phyloP scores from a whole-genome alignment of 1,140 invertebrate genomes.

The Homarus americanus region DNA sequence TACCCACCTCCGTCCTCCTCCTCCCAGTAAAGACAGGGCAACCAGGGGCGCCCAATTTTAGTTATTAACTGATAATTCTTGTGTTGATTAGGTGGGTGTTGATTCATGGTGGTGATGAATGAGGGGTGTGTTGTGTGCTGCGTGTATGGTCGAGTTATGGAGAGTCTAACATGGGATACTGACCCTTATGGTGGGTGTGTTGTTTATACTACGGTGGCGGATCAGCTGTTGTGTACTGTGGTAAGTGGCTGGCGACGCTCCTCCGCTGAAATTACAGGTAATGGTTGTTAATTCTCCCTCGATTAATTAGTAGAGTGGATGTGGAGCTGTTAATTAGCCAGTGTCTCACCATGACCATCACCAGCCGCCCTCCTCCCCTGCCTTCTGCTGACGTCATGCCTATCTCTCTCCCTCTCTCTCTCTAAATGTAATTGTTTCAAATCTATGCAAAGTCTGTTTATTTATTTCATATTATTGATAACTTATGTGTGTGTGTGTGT shows the following conservation, averaged over 20 bases:
- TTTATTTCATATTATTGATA: no score
- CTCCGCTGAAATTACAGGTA: background rate
- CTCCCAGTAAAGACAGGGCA: background rate
- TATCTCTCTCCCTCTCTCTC: background rate
- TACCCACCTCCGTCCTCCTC: no score
- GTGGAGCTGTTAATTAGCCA: background rate
- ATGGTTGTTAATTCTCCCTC: background rate
- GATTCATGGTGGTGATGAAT: background rate
- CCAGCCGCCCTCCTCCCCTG: background rate
- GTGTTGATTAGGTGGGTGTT: slow-evolving; percentile 53
- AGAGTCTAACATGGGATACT: background rate
- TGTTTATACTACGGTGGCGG: background rate
- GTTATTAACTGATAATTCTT: slow-evolving; percentile 50
- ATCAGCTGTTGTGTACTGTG: background rate
- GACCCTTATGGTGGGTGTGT: background rate
- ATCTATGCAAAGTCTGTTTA: no score
- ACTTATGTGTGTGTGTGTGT: no score
- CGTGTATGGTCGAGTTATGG: background rate
- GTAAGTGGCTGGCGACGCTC: background rate
- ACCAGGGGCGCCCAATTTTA: slow-evolving; percentile 25
- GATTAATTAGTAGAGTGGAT: background rate
- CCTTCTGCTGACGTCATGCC: background rate
- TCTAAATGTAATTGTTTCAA: background rate
- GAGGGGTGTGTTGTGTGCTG: background rate
- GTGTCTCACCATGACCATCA: background rate